These are phyloP conservation scores for Paralinhomoeus sp. DNA, from an alignment of 2,888 invertebrate genomes.

Conservation along the genomic window DNA sequence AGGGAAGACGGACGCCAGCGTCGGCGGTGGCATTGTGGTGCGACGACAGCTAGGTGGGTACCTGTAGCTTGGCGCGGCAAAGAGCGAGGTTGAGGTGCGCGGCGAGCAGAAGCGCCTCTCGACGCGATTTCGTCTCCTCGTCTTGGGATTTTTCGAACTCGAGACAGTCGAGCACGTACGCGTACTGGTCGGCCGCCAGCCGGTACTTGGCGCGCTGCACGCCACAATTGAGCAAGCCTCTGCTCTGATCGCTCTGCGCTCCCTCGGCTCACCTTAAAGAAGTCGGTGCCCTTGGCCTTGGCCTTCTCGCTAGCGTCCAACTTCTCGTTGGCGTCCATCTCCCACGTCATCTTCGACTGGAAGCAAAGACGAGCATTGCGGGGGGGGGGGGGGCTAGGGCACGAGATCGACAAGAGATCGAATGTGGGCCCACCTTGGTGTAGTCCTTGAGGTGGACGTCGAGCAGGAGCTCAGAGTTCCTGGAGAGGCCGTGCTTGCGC, in stretches of 20 bases:
- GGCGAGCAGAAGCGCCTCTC: slow-evolving; percentile 4
- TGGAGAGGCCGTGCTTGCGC: slow-evolving; percentile 47
- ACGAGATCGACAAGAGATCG: neutral
- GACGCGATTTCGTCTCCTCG: neutral
- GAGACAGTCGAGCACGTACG: slow-evolving; percentile 44
- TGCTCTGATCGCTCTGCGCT: too few species aligned
- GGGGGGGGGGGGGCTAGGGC: too few species aligned
- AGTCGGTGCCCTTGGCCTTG: slow-evolving; percentile 72
- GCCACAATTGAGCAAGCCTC: neutral
- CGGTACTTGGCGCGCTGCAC: slow-evolving; percentile 36
- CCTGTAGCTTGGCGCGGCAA: slow-evolving; percentile 44
- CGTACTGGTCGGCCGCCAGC: slow-evolving; percentile 64
- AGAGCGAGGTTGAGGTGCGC: slow-evolving; percentile 57
- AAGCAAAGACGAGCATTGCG: slow-evolving; percentile 1
- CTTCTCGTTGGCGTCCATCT: slow-evolving; percentile 52
- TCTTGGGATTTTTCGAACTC: slow-evolving; percentile 32
- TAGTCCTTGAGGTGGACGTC: slow-evolving; percentile 55
- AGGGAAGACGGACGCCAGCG: too few species aligned
- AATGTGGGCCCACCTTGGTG: slow-evolving; percentile 40
- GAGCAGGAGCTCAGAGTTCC: slow-evolving; percentile 54
- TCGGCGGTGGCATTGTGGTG: slow-evolving; percentile 43
- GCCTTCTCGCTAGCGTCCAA: slow-evolving; percentile 53
- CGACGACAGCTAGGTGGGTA: too few species aligned
- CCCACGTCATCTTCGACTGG: slow-evolving; percentile 54
- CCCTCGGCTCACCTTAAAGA: slow-evolving; percentile 34